Evolutionary conservation across 2,113 vertebrate genomes (phyloP).

Genomic region (Himantopus leucocephalus): DNA sequence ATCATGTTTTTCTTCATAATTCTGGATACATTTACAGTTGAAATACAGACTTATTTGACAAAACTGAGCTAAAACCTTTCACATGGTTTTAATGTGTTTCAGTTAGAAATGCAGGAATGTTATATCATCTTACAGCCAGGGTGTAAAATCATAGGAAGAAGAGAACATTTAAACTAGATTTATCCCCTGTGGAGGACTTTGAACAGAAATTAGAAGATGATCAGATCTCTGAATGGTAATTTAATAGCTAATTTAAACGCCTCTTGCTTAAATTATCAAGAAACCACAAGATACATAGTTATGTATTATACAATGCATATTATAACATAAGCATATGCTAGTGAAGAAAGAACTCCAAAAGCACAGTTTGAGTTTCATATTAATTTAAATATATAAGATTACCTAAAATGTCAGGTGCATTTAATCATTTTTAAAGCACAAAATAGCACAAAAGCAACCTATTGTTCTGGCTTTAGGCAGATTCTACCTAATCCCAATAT

Average conservation of each 20-base stretch:
- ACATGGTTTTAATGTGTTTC: not conserved
- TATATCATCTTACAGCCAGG: not conserved
- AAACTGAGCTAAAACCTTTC: not conserved
- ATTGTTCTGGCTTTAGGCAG: constrained; percentile 22
- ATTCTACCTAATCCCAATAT: not conserved
- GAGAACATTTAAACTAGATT: constrained; percentile 50
- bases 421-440: constrained; percentile 36
- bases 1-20: not conserved
- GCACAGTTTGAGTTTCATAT: not conserved
- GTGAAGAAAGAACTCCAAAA: not conserved
- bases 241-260: constrained; percentile 63
- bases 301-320: not conserved
- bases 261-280: constrained; percentile 39
- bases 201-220: constrained; percentile 48
- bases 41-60: not conserved
- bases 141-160: constrained; percentile 8
- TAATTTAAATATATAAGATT: constrained; percentile 33
- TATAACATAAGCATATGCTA: not conserved
- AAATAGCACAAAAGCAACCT: constrained; percentile 16
- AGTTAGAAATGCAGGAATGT: not conserved
- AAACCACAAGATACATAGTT: constrained; percentile 30
- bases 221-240: constrained; percentile 62
- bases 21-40: not conserved
- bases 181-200: constrained; percentile 44
- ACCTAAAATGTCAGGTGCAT: not conserved